Evolutionary conservation across 2,888 invertebrate species (phyloP).

Genomic region (Drosophila pseudotalamancana): DNA sequence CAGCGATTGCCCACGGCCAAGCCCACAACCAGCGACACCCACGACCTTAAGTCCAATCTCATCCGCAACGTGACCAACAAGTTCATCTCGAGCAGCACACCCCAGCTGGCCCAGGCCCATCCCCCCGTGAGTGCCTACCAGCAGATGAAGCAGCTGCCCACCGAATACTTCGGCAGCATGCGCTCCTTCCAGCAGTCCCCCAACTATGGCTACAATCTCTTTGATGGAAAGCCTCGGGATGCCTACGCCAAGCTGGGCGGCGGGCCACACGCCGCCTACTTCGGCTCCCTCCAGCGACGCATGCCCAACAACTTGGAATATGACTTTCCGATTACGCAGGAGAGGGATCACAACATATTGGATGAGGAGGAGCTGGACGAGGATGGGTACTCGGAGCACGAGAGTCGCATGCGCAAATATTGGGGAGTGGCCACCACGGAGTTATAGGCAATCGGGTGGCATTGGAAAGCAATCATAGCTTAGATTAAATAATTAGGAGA

Average conservation of each 20-base stretch:
- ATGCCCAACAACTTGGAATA: slow-evolving; percentile 94
- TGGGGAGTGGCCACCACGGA: slow-evolving; percentile 96
- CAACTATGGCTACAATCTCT: slow-evolving; percentile 67
- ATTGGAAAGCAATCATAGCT: too few species aligned
- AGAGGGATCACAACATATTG: slow-evolving; percentile 88
- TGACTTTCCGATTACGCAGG: slow-evolving; percentile 93
- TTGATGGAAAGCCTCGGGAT: slow-evolving; percentile 70
- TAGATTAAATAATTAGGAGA: too few species aligned
- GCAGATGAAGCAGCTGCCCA: slow-evolving; percentile 40
- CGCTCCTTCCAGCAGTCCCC: slow-evolving; percentile 90
- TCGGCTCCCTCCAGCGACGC: slow-evolving; percentile 92
- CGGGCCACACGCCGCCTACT: slow-evolving; percentile 94
- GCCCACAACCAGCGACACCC: slow-evolving; percentile 51
- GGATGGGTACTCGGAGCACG: slow-evolving; percentile 90
- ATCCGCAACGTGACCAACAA: slow-evolving; percentile 82
- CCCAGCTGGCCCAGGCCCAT: slow-evolving; percentile 85
- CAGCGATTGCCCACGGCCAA: slow-evolving; percentile 44
- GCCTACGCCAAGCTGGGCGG: slow-evolving; percentile 80
- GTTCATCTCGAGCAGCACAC: slow-evolving; percentile 89
- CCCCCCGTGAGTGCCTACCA: slow-evolving; percentile 37
- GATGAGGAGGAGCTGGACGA: slow-evolving; percentile 84
- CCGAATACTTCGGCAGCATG: slow-evolving; percentile 90
- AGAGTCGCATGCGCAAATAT: slow-evolving; percentile 94
- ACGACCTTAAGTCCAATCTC: slow-evolving; percentile 78
- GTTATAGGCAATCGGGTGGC: slow-evolving; percentile 85